Evolutionary conservation across 2,113 vertebrate species (phyloP).

Genomic region (Sphaerodactylus townsendi): DNA sequence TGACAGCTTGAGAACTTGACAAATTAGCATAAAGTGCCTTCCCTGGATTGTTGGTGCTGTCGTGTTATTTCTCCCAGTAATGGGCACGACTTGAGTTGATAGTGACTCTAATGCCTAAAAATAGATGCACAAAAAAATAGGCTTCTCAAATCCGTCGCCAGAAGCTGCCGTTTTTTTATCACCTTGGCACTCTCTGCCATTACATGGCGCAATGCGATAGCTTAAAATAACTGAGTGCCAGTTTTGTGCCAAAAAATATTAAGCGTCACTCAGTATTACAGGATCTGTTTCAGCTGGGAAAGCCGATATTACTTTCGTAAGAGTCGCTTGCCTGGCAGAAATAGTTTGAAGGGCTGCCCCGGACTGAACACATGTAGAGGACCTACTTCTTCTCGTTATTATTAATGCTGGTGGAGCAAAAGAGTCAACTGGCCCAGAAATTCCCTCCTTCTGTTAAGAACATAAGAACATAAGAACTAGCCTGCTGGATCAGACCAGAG

Average conservation of each 20-base stretch:
- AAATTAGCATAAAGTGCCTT: slow-evolving; percentile 31
- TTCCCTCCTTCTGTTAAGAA: too few species aligned
- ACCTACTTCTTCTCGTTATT: background rate
- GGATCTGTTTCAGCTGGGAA: slow-evolving; percentile 13
- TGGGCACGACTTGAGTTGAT: slow-evolving; percentile 37
- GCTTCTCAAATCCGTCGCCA: slow-evolving; percentile 7
- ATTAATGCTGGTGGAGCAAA: background rate
- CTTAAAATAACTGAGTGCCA: slow-evolving; percentile 54
- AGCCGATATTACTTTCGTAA: background rate
- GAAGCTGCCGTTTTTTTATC: slow-evolving; percentile 33
- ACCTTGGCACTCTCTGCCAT: slow-evolving; percentile 28
- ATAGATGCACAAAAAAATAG: slow-evolving; percentile 43
- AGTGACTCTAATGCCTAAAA: slow-evolving; percentile 46
- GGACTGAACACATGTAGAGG: background rate
- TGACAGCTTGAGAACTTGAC: slow-evolving; percentile 48
- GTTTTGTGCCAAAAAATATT: slow-evolving; percentile 38
- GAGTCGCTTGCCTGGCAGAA: slow-evolving; percentile 4
- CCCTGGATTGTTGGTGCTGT: slow-evolving; percentile 37
- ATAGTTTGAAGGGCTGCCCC: background rate
- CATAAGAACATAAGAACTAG: too few species aligned
- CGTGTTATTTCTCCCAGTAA: slow-evolving; percentile 35
- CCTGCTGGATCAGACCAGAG: too few species aligned
- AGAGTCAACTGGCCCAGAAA: background rate
- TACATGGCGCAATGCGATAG: slow-evolving; percentile 9
- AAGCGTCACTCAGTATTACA: slow-evolving; percentile 28